Base-by-base conservation (phyloP, 2,113 vertebrate genomes). In the Haemorhous mexicanus region DNA sequence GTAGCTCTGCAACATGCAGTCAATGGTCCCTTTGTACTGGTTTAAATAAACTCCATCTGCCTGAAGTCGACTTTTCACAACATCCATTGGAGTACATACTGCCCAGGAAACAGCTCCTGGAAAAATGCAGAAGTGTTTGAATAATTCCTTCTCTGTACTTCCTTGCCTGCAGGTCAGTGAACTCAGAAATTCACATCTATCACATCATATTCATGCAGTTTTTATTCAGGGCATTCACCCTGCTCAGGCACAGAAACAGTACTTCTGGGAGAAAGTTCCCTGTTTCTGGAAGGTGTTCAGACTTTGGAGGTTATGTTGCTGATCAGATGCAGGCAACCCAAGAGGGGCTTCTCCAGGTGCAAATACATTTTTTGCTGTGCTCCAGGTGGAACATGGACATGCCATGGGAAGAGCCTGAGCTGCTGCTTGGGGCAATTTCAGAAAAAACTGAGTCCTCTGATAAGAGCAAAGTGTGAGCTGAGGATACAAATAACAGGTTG, bases 81-180 rank as follows among this genome's bases (percentile, higher is more conserved):
- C 99, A 17, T 99, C 99, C 49, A 99, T 98, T 5, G 99, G 99
- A 24, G 99, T 99, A 9, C 99, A 98, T 10, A 98, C 98, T 35
- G 98, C 98, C 99, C 99, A 99, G 72, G 99, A 99, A 93, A 99
- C 98, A 4, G 98, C 98, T 90, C 99, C 99, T 99, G 97, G 72
- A 92, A 95, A 89, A 95, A 95, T 44, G 62, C 72, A 97, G 53
- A 92, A 68, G 68, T 17, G 39, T 43, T 55, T 94, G 73, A 91
- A 66, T 70, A 53, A 78, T 70, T 70, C 70, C 68, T 89, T 84
- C 75, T 78, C 37, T 86, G 0, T 44, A 16, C 26, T 59, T 84
- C 64, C 35, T 59, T 24, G 23, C 33, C 14, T 0, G 0, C 43
- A 88, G 76, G 47, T 73, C 73, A 77, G 14, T 19, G 80, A 80